Percentiles rank a stretch among this genome's conserved stretches.
Conservation (phyloP, 2,797 vertebrate species). For the Vireo griseus region DNA sequence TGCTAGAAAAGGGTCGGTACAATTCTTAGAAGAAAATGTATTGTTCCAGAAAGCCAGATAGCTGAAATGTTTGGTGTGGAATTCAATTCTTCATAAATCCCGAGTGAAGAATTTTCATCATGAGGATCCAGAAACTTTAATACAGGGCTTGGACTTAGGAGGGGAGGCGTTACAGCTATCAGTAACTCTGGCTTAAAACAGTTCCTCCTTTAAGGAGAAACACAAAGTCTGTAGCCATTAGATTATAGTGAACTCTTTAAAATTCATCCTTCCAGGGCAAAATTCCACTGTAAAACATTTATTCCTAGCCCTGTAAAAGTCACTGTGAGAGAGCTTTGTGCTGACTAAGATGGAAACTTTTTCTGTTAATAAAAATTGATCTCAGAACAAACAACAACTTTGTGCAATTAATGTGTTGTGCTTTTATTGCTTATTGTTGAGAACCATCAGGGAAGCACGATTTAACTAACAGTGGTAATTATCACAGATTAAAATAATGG, state of each 20-base stretch:
- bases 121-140: not conserved
- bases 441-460: not conserved
- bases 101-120: not conserved
- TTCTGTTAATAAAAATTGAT: not conserved
- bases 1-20: not conserved
- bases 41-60: not conserved
- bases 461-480: not conserved
- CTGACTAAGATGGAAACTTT: constrained; percentile 33
- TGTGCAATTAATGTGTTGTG: not conserved
- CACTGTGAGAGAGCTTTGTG: not conserved
- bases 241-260: not conserved
- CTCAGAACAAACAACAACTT: not conserved
- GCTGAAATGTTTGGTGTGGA: not conserved
- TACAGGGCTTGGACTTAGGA: not conserved
- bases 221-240: not conserved
- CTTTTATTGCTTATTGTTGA: not conserved
- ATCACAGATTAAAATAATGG: not conserved
- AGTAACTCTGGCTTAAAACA: not conserved
- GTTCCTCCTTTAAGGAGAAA: not conserved
- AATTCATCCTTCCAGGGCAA: not conserved
- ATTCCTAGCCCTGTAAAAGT: constrained; percentile 10
- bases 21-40: not conserved
- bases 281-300: constrained; percentile 31
- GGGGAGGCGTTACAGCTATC: not conserved
- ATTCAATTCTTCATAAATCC: not conserved